A percentile compares a stretch with the other conserved stretches of the same genome.
Evolutionary conservation across 2,113 vertebrate species (phyloP).

Genomic region (Perca fluviatilis): DNA sequence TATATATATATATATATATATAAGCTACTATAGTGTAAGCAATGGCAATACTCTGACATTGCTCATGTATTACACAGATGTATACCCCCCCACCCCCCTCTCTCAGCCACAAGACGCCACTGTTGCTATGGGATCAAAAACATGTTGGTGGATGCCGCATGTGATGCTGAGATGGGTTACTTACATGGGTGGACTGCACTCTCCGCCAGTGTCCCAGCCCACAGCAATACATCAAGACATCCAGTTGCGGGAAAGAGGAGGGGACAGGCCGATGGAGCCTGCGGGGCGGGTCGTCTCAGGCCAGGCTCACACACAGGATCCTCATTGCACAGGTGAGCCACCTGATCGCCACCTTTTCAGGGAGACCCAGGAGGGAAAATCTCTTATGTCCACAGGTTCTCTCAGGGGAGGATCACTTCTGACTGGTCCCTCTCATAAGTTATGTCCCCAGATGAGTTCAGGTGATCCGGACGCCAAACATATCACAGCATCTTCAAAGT

Average conservation of each 20-base stretch:
- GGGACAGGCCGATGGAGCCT: conserved; percentile 64
- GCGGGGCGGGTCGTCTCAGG: conserved; percentile 61
- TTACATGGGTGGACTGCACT: conserved; percentile 98
- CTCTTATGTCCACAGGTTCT: conserved; percentile 48
- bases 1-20: not conserved
- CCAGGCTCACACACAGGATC: conserved; percentile 38
- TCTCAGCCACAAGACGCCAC: conserved; percentile 13
- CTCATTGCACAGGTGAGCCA: conserved; percentile 66
- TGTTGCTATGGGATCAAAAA: conserved; percentile 67
- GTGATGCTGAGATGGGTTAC: conserved; percentile 77
- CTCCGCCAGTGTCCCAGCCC: conserved; percentile 96
- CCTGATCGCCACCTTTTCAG: conserved; percentile 39
- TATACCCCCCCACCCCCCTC: not conserved
- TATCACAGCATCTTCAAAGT: conserved; percentile 44
- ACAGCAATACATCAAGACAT: conserved; percentile 99
- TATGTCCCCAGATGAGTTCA: conserved; percentile 36
- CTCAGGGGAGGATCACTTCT: conserved; percentile 18
- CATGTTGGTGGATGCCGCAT: conserved; percentile 21
- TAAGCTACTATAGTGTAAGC: no score
- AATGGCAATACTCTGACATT: not conserved
- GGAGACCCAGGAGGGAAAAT: conserved; percentile 1
- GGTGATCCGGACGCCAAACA: not conserved
- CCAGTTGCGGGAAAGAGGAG: conserved; percentile 73
- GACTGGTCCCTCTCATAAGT: conserved; percentile 37
- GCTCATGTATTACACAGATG: not conserved